phyloP scores from a whole-genome alignment of 2,113 vertebrate species.

The Spea multiplicata region DNA sequence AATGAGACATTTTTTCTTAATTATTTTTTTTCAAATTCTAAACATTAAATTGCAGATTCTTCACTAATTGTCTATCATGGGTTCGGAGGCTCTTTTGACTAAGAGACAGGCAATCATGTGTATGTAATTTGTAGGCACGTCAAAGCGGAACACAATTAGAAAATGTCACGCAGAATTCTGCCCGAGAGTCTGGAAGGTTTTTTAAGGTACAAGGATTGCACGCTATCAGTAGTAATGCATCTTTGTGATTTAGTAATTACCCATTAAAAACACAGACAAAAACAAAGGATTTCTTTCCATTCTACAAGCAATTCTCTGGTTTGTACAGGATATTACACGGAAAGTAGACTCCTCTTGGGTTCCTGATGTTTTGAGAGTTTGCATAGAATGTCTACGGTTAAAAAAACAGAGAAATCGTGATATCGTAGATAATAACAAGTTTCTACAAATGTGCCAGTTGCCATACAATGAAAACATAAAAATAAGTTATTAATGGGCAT shows the following conservation, averaged over 20 bases:
- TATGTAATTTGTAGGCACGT: background rate
- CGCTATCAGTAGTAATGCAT: background rate
- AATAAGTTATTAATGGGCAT: too few relatives aligned
- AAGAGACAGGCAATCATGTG: background rate
- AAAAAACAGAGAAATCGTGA: too few relatives aligned
- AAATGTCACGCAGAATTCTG: background rate
- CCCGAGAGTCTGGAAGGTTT: background rate
- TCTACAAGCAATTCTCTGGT: background rate
- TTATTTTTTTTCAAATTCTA: background rate
- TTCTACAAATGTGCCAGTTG: too few relatives aligned
- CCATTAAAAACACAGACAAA: background rate
- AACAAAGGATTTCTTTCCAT: background rate
- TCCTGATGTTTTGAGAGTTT: too few relatives aligned
- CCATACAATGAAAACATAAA: too few relatives aligned
- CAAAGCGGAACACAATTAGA: background rate
- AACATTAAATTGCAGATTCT: background rate
- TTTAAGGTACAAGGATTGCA: background rate
- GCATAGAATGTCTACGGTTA: too few relatives aligned
- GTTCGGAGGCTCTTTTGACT: background rate
- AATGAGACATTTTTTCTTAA: too few relatives aligned
- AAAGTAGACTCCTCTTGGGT: background rate
- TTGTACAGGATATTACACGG: background rate
- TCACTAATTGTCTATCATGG: slow-evolving; percentile 4
- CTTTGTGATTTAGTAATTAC: background rate
- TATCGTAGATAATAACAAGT: too few relatives aligned